Evolutionary conservation across 2,888 invertebrate species (phyloP).

Genomic region (Lymantria dispar): DNA sequence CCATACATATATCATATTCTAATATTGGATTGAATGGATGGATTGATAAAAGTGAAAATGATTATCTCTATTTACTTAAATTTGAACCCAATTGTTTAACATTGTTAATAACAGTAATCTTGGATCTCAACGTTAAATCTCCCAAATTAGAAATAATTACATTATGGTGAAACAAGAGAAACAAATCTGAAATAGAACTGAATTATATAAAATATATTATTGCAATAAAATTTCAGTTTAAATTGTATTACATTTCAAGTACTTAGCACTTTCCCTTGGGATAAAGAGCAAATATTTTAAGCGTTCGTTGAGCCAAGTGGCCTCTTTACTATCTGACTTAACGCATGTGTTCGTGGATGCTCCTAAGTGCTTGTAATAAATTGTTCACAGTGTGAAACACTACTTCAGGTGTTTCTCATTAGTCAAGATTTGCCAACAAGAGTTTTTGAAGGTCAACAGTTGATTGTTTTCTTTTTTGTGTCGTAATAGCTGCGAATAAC

Average conservation of each 20-base stretch:
- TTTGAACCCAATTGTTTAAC: too few relatives aligned
- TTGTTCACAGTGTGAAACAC: slow-evolving; percentile 54
- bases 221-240: background rate
- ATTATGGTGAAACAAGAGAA: too few relatives aligned
- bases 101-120: too few relatives aligned
- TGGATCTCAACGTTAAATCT: too few relatives aligned
- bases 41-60: too few relatives aligned
- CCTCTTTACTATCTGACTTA: slow-evolving; percentile 48
- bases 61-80: too few relatives aligned
- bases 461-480: too few relatives aligned
- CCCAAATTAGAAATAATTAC: too few relatives aligned
- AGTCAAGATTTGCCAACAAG: slow-evolving; percentile 45
- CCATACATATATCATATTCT: too few relatives aligned
- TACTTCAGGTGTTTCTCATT: slow-evolving; percentile 69
- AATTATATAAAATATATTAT: background rate
- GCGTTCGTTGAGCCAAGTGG: slow-evolving; percentile 41
- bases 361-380: slow-evolving; percentile 72
- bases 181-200: too few relatives aligned
- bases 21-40: too few relatives aligned
- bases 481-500: too few relatives aligned
- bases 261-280: slow-evolving; percentile 12
- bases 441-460: background rate
- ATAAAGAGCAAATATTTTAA: slow-evolving; percentile 35
- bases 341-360: slow-evolving; percentile 46
- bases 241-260: slow-evolving; percentile 3